These are phyloP conservation scores for Lithosia quadra DNA, from an alignment of 2,888 invertebrate species.

Conservation along the genomic window DNA sequence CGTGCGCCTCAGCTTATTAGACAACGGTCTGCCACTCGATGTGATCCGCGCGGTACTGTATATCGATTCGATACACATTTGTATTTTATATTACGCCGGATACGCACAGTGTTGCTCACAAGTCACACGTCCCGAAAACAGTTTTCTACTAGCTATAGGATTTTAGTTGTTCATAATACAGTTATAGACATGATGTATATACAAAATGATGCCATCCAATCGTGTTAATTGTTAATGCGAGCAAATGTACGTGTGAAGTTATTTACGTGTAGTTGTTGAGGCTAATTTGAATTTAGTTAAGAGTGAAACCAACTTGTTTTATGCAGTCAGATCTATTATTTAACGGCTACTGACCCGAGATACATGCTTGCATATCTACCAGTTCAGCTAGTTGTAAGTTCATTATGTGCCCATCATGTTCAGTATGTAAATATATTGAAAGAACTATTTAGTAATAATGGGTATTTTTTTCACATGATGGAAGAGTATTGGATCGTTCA, in stretches of 20 bases:
- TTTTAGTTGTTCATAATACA: neutral
- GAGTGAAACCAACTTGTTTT: neutral
- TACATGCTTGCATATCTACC: neutral
- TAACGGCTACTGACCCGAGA: neutral
- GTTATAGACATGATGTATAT: neutral
- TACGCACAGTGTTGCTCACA: neutral
- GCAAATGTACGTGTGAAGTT: neutral
- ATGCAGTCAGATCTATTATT: neutral
- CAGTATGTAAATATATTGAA: too few species aligned
- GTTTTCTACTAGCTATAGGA: neutral
- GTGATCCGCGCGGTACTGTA: neutral
- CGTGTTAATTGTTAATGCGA: neutral
- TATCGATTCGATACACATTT: neutral
- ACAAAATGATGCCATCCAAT: neutral
- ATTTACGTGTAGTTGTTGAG: too few species aligned
- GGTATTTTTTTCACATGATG: too few species aligned
- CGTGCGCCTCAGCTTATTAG: neutral
- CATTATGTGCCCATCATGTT: neutral
- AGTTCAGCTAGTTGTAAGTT: neutral
- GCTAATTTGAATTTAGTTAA: neutral
- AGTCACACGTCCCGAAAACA: neutral
- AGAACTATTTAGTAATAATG: too few species aligned
- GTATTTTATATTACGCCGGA: neutral
- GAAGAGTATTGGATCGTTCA: too few species aligned
- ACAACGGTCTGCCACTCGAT: constrained; percentile 2